These are phyloP conservation scores for Erebia ligea DNA, from an alignment of 2,888 invertebrate genomes.

Conservation along the genomic window DNA sequence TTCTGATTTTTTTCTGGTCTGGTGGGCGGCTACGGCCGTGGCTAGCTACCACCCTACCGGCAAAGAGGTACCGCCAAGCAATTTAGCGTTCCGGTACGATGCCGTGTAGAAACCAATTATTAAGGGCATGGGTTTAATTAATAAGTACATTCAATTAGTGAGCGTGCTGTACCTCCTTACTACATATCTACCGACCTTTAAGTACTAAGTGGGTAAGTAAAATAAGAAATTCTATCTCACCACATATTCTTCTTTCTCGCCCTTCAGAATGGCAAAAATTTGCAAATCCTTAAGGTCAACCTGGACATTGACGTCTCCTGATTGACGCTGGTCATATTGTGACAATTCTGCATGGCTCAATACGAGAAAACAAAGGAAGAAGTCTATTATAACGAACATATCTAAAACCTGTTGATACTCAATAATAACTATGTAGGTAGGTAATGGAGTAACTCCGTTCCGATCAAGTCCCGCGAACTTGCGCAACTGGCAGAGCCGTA, in stretches of 20 bases:
- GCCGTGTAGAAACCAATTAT: not conserved
- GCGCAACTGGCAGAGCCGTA: slow-evolving; percentile 58
- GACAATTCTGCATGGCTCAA: slow-evolving; percentile 51
- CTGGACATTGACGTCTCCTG: slow-evolving; percentile 90
- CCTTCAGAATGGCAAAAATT: slow-evolving; percentile 86
- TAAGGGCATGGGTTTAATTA: too few species aligned
- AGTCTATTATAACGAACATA: slow-evolving; percentile 34
- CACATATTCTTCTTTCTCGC: slow-evolving; percentile 84
- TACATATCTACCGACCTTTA: not conserved
- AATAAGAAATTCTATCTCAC: slow-evolving; percentile 55
- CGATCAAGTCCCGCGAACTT: slow-evolving; percentile 60
- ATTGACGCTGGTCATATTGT: slow-evolving; percentile 88
- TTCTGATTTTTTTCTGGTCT: too few species aligned
- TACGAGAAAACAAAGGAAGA: slow-evolving; percentile 46
- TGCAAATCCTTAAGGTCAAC: slow-evolving; percentile 90
- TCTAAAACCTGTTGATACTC: slow-evolving; percentile 19
- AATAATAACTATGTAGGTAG: not conserved
- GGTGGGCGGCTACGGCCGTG: not conserved
- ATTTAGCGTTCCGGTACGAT: not conserved
- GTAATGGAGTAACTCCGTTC: slow-evolving; percentile 45
- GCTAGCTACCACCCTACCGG: not conserved
- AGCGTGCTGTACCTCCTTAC: too few species aligned
- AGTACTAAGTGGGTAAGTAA: not conserved
- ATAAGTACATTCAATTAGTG: too few species aligned
- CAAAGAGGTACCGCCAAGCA: not conserved